A percentile compares a stretch with the other conserved stretches of the same genome.
Conservation (phyloP, 2,888 invertebrate species). For the Buathra laborator region DNA sequence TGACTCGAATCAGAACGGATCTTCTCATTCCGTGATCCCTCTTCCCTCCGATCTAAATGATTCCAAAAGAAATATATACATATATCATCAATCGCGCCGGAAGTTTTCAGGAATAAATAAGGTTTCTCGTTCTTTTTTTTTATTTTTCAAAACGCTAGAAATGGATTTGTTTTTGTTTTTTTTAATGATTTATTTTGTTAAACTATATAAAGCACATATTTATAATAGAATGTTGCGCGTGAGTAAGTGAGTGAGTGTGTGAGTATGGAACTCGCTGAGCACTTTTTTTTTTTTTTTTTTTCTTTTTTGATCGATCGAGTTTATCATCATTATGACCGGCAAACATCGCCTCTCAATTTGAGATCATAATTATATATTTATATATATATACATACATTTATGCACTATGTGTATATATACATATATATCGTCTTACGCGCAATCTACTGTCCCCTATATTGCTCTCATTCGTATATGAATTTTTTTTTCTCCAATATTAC, state of each 20-base stretch:
- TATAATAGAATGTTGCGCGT: conserved; percentile 79
- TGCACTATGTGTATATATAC: conserved; percentile 21
- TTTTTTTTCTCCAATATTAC: conserved; percentile 23
- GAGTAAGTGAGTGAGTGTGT: conserved; percentile 77
- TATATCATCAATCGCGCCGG: background rate
- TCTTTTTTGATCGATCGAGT: conserved; percentile 72
- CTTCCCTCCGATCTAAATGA: background rate
- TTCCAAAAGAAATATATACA: conserved; percentile 2
- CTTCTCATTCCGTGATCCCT: conserved; percentile 78
- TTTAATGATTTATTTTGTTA: conserved; percentile 79
- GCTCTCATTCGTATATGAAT: conserved; percentile 59
- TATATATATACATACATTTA: conserved; percentile 2
- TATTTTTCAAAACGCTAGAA: conserved; percentile 17
- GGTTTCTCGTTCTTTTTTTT: conserved; percentile 1
- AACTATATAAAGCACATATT: conserved; percentile 82
- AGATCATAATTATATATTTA: conserved; percentile 44
- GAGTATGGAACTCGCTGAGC: conserved; percentile 77
- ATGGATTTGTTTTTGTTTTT: conserved; percentile 72
- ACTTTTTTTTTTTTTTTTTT: conserved; percentile 68
- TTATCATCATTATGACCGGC: conserved; percentile 73
- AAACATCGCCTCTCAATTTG: conserved; percentile 52
- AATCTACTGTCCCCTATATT: conserved; percentile 64
- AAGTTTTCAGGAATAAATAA: conserved; percentile 22
- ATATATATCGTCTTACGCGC: conserved; percentile 54
- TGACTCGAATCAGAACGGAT: conserved; percentile 79